Evolutionary conservation across 2,888 invertebrate genomes (phyloP), one percentile per base, ranked within the genome.

Genomic region (Altica lythri): DNA sequence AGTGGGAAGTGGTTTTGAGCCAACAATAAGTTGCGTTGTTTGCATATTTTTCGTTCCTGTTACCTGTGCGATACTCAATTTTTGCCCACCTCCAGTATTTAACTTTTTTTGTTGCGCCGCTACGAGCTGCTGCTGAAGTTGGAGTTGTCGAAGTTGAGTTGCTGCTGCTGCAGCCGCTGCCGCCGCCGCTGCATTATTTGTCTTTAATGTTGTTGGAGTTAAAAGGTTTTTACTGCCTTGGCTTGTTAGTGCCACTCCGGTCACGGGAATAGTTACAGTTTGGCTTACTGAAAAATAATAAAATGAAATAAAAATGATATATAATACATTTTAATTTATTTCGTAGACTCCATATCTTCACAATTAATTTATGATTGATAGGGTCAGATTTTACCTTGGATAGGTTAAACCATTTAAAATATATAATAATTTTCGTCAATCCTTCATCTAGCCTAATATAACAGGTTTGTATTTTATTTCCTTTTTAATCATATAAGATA

Each of bases 1-100:
- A 1, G 83, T 80, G 0, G 84, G 81, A 25, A 84, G 61, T 2
- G 81, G 79, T 63, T 85, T 84, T 4, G 64, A 56, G 42, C 84
- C 82, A 2, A 91, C 88, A 44, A 91, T 86, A 54, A 90, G 76
- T 64, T 88, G 88, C 0, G 87, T n/a, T n/a, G n/a, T 82, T 16
- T 83, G 83, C 2, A 82, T 78, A 3, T 82, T 83, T 47, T 74
- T 72, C 62, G 77, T 77, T 34, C 72, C 72, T 3, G 73, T 65
- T 29, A 75, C 74, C 66, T 82, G 82, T 0, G 81, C 77, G n/a
- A 83, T 73, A 59, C 85, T 80, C 62, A 86, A 81, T 63, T 86
- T 86, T 54, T 84, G 85, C 0, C 75, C 45, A 78, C 58, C n/a
- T n/a, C n/a, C n/a, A n/a, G n/a, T n/a, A n/a, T n/a, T 53, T 3